Evolutionary conservation across 53 echinoderm and acorn worm species (phyloP).

Genomic region (Echinarachnius parma): DNA sequence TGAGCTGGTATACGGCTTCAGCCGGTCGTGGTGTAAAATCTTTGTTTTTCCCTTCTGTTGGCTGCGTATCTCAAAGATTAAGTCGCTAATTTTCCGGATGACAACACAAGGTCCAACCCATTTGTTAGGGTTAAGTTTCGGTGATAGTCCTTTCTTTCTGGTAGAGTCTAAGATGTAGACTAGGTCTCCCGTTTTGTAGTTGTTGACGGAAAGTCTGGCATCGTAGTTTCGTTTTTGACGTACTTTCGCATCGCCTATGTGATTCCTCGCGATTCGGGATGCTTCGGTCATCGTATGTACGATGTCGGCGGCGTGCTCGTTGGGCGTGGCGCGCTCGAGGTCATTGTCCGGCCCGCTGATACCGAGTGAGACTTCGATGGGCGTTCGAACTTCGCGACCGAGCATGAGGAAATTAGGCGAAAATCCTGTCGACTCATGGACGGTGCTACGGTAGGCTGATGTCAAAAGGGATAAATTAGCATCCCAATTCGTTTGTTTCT

Average conservation of each 20-base stretch:
- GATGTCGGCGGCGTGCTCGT: constrained; percentile 18
- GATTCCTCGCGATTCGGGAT: constrained; percentile 31
- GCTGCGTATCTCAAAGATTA: constrained; percentile 22
- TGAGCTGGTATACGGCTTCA: no score
- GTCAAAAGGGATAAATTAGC: constrained; percentile 39
- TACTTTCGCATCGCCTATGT: constrained; percentile 11
- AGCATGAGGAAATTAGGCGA: no score
- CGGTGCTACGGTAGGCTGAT: constrained; percentile 8
- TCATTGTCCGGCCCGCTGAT: not conserved
- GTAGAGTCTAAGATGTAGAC: constrained; percentile 25
- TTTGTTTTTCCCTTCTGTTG: constrained; percentile 11
- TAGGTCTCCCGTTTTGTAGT: no score
- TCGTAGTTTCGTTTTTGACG: constrained; percentile 42
- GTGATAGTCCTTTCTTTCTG: constrained; percentile 18
- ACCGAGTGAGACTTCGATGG: constrained; percentile 14
- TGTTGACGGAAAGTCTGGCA: no score
- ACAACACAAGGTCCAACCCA: constrained; percentile 53
- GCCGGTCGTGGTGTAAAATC: constrained; percentile 21
- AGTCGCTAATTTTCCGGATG: constrained; percentile 19
- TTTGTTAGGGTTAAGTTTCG: constrained; percentile 20
- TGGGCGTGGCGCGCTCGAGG: not conserved
- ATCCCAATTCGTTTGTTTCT: constrained; percentile 45
- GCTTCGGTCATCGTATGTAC: not conserved
- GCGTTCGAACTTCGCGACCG: constrained; percentile 47
- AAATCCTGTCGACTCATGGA: no score